Conservation (phyloP, 2,113 vertebrate species). For the Marcusenius ussheri region DNA sequence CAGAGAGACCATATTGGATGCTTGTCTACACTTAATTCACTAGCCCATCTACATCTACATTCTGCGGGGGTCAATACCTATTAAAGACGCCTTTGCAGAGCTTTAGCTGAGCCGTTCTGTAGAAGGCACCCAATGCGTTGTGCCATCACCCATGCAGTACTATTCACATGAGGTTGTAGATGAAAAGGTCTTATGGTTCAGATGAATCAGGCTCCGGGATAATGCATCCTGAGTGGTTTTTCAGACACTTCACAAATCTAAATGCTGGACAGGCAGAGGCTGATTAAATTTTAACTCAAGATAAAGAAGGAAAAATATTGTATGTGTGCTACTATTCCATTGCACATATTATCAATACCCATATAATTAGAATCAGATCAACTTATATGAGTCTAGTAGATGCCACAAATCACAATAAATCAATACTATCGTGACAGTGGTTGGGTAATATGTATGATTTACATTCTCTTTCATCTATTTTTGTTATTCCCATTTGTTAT, state of each 20-base stretch:
- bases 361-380: not conserved
- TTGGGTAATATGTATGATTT: not conserved
- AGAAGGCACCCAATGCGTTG: not conserved
- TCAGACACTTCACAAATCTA: not conserved
- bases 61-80: not conserved
- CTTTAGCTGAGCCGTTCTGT: not conserved
- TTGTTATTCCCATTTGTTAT: not conserved
- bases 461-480: not conserved
- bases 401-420: not conserved
- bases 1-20: not conserved
- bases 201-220: not conserved
- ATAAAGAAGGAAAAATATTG: not conserved
- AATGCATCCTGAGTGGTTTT: not conserved
- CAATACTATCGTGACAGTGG: not conserved
- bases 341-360: not conserved
- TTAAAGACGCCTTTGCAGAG: not conserved
- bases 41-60: not conserved
- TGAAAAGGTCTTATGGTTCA: not conserved
- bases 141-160: not conserved
- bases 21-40: not conserved
- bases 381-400: not conserved
- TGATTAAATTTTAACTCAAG: not conserved
- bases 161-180: not conserved
- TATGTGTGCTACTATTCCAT: not conserved
- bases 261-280: not conserved